phyloP scores from a whole-genome alignment of 1,140 invertebrate genomes.

The Drosophila sp. region DNA sequence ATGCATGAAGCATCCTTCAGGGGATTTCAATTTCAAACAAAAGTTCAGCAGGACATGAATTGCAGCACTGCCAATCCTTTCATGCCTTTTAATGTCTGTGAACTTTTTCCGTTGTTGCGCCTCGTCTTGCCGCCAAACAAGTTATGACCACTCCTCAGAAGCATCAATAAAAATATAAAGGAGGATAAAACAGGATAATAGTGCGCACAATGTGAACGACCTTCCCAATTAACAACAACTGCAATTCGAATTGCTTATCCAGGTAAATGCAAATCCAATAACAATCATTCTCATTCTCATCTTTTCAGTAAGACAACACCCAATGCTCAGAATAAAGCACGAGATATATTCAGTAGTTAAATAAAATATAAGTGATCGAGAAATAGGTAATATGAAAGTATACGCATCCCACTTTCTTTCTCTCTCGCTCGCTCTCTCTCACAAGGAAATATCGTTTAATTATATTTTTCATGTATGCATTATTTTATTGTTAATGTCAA shows the following conservation, averaged over 20 bases:
- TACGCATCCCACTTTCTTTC: not conserved
- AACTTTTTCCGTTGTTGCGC: constrained; percentile 70
- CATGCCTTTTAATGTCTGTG: constrained; percentile 67
- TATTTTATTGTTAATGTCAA: constrained; percentile 76
- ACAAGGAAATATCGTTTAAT: not conserved
- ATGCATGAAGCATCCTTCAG: constrained; percentile 53
- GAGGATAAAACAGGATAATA: constrained; percentile 62
- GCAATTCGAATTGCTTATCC: constrained; percentile 39
- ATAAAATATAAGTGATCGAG: too few relatives aligned
- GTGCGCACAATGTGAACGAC: constrained; percentile 69
- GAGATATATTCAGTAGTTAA: not conserved
- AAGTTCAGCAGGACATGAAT: constrained; percentile 51
- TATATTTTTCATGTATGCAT: constrained; percentile 63
- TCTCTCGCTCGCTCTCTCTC: too few relatives aligned
- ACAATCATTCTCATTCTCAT: constrained; percentile 19
- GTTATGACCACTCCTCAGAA: constrained; percentile 47
- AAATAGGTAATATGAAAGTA: not conserved
- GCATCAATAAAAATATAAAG: constrained; percentile 36
- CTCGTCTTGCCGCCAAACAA: constrained; percentile 43
- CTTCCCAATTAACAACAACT: constrained; percentile 57
- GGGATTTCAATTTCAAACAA: constrained; percentile 55
- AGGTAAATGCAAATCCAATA: constrained; percentile 23
- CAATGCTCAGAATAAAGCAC: not conserved
- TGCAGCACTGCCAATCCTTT: constrained; percentile 51
- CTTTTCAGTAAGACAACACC: constrained; percentile 17